Evolutionary conservation across 2,888 invertebrate genomes (phyloP).

Genomic region (Calliopum simillimum): DNA sequence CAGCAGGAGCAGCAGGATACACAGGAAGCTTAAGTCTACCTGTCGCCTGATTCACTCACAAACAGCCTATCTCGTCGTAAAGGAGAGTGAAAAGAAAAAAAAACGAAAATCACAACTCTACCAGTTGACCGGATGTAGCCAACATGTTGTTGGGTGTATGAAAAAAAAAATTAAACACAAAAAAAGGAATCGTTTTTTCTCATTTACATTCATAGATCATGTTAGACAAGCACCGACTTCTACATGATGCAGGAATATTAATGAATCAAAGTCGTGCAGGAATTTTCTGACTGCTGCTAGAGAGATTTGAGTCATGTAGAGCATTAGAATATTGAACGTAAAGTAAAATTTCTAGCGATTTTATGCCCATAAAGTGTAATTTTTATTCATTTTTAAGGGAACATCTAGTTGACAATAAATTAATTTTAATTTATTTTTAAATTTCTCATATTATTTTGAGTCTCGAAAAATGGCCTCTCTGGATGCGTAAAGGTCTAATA

Average conservation of each 20-base stretch:
- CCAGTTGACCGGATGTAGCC: constrained; percentile 32
- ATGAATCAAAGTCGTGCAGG: constrained; percentile 21
- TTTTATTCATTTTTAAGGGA: too few species aligned
- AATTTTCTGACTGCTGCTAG: too few species aligned
- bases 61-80: constrained; percentile 7
- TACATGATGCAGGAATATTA: constrained; percentile 32
- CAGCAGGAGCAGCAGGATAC: not conserved
- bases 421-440: too few species aligned
- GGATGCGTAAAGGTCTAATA: too few species aligned
- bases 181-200: not conserved
- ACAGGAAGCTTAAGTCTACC: constrained; percentile 26
- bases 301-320: too few species aligned
- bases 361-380: too few species aligned
- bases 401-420: too few species aligned
- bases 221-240: constrained; percentile 31
- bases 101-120: not conserved
- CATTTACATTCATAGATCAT: constrained; percentile 36
- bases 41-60: constrained; percentile 11
- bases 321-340: too few species aligned
- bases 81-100: not conserved
- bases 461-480: too few species aligned
- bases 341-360: too few species aligned
- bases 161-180: not conserved
- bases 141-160: constrained; percentile 10
- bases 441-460: too few species aligned